Percentiles rank a stretch among this genome's conserved stretches.
Evolutionary conservation across 1,140 invertebrate species (phyloP).

Genomic region (Helicoverpa zea): DNA sequence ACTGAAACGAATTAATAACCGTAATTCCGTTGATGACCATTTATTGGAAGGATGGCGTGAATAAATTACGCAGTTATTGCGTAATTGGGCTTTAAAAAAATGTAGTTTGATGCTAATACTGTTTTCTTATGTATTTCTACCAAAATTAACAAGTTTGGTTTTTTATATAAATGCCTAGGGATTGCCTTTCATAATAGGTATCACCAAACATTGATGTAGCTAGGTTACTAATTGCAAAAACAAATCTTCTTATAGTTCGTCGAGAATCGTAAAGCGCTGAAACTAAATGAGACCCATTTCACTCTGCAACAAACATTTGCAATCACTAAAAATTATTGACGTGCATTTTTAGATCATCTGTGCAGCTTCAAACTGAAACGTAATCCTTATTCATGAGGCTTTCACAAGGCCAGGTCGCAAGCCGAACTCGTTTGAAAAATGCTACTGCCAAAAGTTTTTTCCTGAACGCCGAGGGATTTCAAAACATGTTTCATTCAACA

Average conservation of each 20-base stretch:
- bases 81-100: constrained; percentile 3
- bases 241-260: too few relatives aligned
- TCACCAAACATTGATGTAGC: too few relatives aligned
- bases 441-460: constrained; percentile 16
- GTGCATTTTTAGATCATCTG: neutral
- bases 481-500: constrained; percentile 35
- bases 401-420: constrained; percentile 19
- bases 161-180: too few relatives aligned
- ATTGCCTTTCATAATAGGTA: too few relatives aligned
- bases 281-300: too few relatives aligned
- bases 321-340: neutral
- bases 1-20: constrained; percentile 40
- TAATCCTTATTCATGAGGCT: constrained; percentile 5
- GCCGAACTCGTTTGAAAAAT: constrained; percentile 18
- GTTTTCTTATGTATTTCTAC: neutral
- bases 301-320: too few relatives aligned
- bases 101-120: constrained; percentile 10
- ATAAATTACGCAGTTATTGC: constrained; percentile 20
- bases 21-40: constrained; percentile 50
- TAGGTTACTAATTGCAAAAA: too few relatives aligned
- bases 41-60: constrained; percentile 39
- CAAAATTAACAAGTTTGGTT: neutral
- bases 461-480: constrained; percentile 14
- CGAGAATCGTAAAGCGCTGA: too few relatives aligned
- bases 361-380: neutral